Evolutionary conservation across 2,888 invertebrate species (phyloP).

Genomic region (Amphiduros pacificus): DNA sequence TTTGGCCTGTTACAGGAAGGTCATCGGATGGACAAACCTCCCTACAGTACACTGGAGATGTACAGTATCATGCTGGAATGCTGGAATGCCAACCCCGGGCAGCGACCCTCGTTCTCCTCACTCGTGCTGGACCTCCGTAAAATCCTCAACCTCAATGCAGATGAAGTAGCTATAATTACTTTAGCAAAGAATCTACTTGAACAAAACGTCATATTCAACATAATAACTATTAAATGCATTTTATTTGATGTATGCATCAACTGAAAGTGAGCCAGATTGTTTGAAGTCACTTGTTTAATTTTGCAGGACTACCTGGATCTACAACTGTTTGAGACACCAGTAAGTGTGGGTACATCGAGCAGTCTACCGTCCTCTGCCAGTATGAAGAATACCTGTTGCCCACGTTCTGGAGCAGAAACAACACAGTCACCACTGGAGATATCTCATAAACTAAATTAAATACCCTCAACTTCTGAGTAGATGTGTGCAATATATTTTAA

Average conservation of each 20-base stretch:
- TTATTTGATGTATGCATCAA: no score
- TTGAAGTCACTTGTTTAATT: no score
- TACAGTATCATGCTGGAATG: constrained; percentile 53
- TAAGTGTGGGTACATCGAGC: constrained; percentile 43
- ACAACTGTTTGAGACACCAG: constrained; percentile 43
- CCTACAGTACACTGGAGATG: constrained; percentile 91
- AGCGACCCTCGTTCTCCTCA: neutral
- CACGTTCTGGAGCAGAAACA: no score
- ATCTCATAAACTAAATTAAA: no score
- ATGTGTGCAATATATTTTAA: no score
- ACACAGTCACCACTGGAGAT: no score
- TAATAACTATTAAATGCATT: no score
- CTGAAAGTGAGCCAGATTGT: no score
- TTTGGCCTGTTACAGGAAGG: constrained; percentile 89
- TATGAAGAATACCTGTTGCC: no score
- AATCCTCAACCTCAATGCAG: constrained; percentile 73
- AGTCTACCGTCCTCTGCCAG: constrained; percentile 56
- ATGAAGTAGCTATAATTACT: constrained; percentile 76
- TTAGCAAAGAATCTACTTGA: no score
- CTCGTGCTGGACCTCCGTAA: neutral
- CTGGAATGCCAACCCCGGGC: constrained; percentile 3
- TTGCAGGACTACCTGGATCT: constrained; percentile 87
- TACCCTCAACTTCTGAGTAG: no score
- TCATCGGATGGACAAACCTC: constrained; percentile 92
- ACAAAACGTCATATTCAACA: no score